These are phyloP conservation scores for Bagarius yarrelli DNA, from an alignment of 2,113 vertebrate genomes.

Conservation along the genomic window DNA sequence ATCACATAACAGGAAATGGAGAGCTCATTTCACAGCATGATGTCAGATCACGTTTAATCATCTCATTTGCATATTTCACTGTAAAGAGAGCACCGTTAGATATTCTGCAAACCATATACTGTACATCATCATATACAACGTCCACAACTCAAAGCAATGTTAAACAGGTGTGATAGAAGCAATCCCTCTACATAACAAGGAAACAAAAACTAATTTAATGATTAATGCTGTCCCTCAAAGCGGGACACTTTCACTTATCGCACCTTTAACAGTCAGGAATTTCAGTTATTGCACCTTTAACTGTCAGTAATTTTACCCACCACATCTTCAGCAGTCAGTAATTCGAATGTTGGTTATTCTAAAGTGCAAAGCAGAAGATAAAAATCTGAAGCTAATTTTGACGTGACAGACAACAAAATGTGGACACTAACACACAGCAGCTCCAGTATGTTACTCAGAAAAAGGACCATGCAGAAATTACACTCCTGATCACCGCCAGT, in stretches of 20 bases:
- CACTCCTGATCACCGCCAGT: not conserved
- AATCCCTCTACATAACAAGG: not conserved
- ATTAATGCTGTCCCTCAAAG: not conserved
- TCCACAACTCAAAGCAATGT: not conserved
- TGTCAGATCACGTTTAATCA: not conserved
- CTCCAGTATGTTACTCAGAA: not conserved
- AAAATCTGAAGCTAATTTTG: not conserved
- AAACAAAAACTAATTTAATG: not conserved
- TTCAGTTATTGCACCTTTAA: not conserved
- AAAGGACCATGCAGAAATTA: not conserved
- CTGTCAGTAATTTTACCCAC: not conserved
- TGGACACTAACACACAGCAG: not conserved
- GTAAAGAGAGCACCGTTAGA: conserved; percentile 42
- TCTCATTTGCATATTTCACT: conserved; percentile 43
- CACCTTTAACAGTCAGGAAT: not conserved
- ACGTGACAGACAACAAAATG: not conserved
- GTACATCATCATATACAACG: not conserved
- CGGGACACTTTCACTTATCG: not conserved
- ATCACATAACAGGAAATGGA: not conserved
- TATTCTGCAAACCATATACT: not conserved
- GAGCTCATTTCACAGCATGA: not conserved
- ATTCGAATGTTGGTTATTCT: not conserved
- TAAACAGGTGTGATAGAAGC: not conserved
- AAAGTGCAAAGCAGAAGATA: conserved; percentile 2
- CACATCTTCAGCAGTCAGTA: not conserved